Percentiles rank a stretch among this genome's conserved stretches.
phyloP scores from a whole-genome alignment of 2,113 vertebrate genomes.

The Nipponia nippon region DNA sequence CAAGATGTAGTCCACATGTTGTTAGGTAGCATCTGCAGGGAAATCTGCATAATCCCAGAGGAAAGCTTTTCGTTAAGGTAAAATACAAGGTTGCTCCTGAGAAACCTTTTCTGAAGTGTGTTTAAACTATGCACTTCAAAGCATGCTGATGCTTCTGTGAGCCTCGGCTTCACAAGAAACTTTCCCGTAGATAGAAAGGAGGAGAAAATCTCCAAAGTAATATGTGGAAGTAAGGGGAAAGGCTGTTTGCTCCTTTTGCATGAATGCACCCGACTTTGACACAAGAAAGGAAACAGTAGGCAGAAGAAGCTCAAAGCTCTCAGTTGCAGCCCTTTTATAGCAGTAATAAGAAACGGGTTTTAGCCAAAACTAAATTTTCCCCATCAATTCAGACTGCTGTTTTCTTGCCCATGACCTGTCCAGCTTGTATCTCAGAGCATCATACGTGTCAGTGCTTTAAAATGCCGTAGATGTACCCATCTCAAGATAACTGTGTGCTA shows the following conservation, averaged over 20 bases:
- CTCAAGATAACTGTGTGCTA: constrained; percentile 22
- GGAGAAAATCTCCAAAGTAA: constrained; percentile 2
- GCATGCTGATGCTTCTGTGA: neutral
- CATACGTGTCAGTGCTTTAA: neutral
- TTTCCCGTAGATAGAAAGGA: neutral
- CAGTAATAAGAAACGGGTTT: neutral
- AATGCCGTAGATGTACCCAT: neutral
- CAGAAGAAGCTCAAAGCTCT: neutral
- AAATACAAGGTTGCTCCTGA: constrained; percentile 12
- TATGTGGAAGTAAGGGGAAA: neutral
- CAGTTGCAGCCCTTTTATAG: neutral
- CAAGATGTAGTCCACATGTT: neutral
- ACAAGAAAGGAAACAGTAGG: neutral
- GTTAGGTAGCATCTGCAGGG: neutral
- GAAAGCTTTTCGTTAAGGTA: constrained; percentile 17
- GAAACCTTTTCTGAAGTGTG: constrained; percentile 26
- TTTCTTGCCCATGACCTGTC: neutral
- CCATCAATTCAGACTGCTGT: neutral
- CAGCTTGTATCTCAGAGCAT: neutral
- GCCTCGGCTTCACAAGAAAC: neutral
- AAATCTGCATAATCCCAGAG: constrained; percentile 13
- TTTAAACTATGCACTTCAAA: constrained; percentile 38
- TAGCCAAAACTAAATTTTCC: neutral
- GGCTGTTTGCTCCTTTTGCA: constrained; percentile 1
- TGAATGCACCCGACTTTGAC: neutral